These are phyloP conservation scores for Strigamia crassipes DNA, from an alignment of 2,888 invertebrate genomes.

Conservation along the genomic window DNA sequence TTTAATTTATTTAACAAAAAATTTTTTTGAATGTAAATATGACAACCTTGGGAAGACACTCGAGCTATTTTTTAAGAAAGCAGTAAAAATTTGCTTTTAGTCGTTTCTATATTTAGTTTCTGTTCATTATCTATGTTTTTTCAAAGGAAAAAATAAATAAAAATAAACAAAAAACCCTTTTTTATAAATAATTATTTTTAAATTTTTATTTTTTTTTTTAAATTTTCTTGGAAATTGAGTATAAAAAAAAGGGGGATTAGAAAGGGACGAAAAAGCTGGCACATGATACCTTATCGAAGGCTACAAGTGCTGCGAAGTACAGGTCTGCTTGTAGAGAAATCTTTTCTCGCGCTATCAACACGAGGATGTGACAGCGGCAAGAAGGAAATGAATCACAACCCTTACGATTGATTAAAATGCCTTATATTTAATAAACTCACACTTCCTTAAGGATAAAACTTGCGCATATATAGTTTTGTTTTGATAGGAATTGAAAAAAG, in stretches of 20 bases:
- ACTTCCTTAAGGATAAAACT: neutral
- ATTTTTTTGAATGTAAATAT: neutral
- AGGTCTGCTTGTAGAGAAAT: neutral
- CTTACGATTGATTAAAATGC: slow-evolving; percentile 24
- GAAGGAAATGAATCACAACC: slow-evolving; percentile 39
- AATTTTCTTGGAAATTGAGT: neutral
- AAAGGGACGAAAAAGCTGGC: slow-evolving; percentile 6
- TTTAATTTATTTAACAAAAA: neutral
- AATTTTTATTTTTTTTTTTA: no score
- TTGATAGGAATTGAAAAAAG: neutral
- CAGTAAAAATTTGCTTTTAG: neutral
- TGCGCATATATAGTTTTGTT: neutral
- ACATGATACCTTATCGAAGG: slow-evolving; percentile 28
- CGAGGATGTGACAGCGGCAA: slow-evolving; percentile 35
- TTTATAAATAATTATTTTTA: no score
- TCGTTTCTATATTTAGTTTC: slow-evolving; percentile 8
- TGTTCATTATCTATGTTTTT: slow-evolving; percentile 31
- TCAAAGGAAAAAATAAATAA: neutral
- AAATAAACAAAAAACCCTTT: neutral
- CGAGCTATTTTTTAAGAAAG: slow-evolving; percentile 14
- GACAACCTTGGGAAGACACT: slow-evolving; percentile 24
- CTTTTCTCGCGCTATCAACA: neutral
- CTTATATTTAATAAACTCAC: neutral
- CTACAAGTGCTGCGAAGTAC: slow-evolving; percentile 26
- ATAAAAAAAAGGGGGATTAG: neutral